Percentiles rank a stretch among this genome's conserved stretches.
These are phyloP conservation scores for Halcyon malimbica DNA, from an alignment of 2,113 vertebrate genomes.

Conservation along the genomic window DNA sequence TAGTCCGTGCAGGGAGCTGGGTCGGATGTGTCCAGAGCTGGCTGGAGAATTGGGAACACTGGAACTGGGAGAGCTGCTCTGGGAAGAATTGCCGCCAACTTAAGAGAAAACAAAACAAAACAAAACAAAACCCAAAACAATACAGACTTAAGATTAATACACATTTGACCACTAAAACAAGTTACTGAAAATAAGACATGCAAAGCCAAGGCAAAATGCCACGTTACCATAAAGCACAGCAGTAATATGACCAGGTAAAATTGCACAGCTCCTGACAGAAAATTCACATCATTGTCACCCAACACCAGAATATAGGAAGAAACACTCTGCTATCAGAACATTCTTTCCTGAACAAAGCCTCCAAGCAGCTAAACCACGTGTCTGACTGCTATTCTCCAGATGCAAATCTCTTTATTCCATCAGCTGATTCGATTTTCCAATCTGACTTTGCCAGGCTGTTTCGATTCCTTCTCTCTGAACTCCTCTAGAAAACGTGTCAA, in stretches of 20 bases:
- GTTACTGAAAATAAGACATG: not conserved
- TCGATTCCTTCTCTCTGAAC: constrained; percentile 38
- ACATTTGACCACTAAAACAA: not conserved
- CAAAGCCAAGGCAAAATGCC: not conserved
- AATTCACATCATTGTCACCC: not conserved
- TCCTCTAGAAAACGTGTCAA: constrained; percentile 7
- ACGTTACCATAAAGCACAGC: not conserved
- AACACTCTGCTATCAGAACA: not conserved
- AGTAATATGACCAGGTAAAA: not conserved
- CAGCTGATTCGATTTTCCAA: constrained; percentile 29
- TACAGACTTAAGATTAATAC: not conserved
- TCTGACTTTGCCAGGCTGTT: not conserved
- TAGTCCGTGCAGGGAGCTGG: constrained; percentile 93
- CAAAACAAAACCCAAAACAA: not conserved
- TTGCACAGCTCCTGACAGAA: not conserved
- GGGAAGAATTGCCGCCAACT: constrained; percentile 94
- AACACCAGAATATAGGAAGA: not conserved
- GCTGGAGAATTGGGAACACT: constrained; percentile 96
- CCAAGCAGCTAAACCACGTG: not conserved
- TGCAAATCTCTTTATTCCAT: constrained; percentile 13
- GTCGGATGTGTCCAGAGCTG: constrained; percentile 93
- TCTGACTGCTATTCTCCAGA: not conserved
- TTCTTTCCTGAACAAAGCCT: not conserved
- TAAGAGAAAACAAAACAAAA: not conserved
- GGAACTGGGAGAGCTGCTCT: constrained; percentile 97